Evolutionary conservation across 2,888 invertebrate genomes (phyloP), one percentile per base, ranked within the genome.

Genomic region (Melangyna quadrimaculata): DNA sequence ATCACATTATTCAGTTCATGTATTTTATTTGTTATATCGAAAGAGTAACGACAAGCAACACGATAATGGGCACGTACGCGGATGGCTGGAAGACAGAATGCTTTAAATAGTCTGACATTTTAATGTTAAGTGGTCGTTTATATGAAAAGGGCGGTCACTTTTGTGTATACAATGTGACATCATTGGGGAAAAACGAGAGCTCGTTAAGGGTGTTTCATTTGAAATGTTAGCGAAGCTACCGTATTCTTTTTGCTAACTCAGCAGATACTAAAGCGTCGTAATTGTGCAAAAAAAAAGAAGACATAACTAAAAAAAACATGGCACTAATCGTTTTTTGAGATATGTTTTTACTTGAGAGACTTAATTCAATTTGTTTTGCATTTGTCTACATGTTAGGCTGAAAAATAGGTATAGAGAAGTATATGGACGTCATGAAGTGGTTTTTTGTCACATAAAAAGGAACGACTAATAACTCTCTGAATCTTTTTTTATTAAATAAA

Each of bases 361-460:
- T 74, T 74, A 74, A 74, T 65, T 74, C 63, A 65, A 74, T 74
- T 74, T 59, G 35, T 48, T 72, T 71, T 71, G 6, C 2, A 7
- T 24, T 43, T 63, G 43, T 3, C 45, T 61, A 45, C 24, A 29
- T 61, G 19, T 27, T 63, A 61, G 61, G 51, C 72, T 61, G 72
- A 1, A 45, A 22, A 53, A 22, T 32, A n/a, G n/a, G n/a, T n/a
- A n/a, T 32, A 19, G 4, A n/a, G 5, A 40, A 3, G 24, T 51
- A 7, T 27, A 27, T 51, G 14, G 22, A 45, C 29, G 17, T 19
- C 43, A 65, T 32, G 17, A 14, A 8, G 12, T 22, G 27, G 14
- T 37, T 4, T 51, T 14, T 51, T 37, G 22, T 19, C 9, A 59
- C 14, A 3, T 2, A 24, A 51, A n/a, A 0, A 55, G 4, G 9